Conservation (phyloP, 2,113 vertebrate species). For the Ceratotherium simum region DNA sequence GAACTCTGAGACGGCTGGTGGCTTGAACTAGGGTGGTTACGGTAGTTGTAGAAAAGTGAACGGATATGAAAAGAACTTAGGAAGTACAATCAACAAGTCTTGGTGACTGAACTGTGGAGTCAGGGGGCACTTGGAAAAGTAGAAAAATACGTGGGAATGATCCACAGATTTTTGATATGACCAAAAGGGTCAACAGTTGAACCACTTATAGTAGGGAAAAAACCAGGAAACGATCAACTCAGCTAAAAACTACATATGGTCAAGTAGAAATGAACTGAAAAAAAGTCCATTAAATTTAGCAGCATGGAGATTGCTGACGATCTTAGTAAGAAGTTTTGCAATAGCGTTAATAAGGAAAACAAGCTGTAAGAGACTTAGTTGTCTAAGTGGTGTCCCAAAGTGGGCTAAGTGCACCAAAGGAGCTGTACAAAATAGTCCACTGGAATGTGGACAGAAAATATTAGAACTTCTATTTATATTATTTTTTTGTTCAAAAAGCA, state of each 20-base stretch:
- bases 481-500: neutral
- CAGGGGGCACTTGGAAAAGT: neutral
- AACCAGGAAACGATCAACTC: neutral
- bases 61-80: neutral
- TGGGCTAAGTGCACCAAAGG: neutral
- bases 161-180: neutral
- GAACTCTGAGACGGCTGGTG: neutral
- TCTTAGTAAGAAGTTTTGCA: neutral
- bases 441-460: neutral
- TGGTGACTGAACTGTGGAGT: neutral
- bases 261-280: neutral
- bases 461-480: neutral
- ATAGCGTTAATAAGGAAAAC: neutral
- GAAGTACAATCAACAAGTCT: neutral
- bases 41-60: neutral
- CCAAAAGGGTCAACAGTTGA: neutral
- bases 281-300: neutral
- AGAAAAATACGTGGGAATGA: neutral
- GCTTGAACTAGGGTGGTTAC: neutral
- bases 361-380: neutral
- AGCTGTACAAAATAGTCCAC: neutral
- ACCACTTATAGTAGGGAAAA: neutral
- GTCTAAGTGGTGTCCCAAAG: neutral
- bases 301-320: neutral
- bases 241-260: neutral